These are phyloP conservation scores for Embidobia sp. DNA, from an alignment of 2,888 invertebrate species.

Conservation along the genomic window DNA sequence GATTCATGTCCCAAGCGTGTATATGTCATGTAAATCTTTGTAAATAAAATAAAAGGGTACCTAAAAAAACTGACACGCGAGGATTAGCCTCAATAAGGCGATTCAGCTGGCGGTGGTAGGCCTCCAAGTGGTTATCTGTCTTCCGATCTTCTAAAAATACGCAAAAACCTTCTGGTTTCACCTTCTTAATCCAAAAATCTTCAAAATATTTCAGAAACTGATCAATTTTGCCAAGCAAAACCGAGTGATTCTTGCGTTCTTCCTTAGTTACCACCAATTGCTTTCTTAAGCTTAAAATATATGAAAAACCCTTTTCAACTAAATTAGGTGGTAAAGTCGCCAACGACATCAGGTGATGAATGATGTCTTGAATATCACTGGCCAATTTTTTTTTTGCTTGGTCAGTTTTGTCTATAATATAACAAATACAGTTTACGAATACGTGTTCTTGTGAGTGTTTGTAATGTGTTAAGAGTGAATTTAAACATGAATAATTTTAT, in stretches of 20 bases:
- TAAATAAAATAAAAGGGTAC: too few species aligned
- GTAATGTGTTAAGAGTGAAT: too few species aligned
- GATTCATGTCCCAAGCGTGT: too few species aligned
- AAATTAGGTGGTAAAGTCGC: not conserved
- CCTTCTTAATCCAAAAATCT: not conserved
- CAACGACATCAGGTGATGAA: not conserved
- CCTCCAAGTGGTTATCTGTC: not conserved
- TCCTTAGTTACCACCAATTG: not conserved
- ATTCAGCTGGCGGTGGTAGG: not conserved
- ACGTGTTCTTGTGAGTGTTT: too few species aligned
- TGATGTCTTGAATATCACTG: too few species aligned
- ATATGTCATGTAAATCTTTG: too few species aligned
- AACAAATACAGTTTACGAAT: too few species aligned
- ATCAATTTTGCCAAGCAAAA: too few species aligned
- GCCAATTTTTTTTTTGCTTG: too few species aligned
- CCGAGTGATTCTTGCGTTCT: too few species aligned
- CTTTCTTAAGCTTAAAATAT: not conserved
- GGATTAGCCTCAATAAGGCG: not conserved
- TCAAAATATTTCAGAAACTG: not conserved
- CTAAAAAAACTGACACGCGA: not conserved
- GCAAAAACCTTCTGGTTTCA: not conserved
- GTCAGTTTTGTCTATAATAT: too few species aligned
- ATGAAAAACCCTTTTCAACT: not conserved
- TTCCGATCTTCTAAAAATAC: not conserved
- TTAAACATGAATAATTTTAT: too few species aligned